Conservation (phyloP, 1,140 invertebrate species). For the Paramacrobiotus metropolitanus region DNA sequence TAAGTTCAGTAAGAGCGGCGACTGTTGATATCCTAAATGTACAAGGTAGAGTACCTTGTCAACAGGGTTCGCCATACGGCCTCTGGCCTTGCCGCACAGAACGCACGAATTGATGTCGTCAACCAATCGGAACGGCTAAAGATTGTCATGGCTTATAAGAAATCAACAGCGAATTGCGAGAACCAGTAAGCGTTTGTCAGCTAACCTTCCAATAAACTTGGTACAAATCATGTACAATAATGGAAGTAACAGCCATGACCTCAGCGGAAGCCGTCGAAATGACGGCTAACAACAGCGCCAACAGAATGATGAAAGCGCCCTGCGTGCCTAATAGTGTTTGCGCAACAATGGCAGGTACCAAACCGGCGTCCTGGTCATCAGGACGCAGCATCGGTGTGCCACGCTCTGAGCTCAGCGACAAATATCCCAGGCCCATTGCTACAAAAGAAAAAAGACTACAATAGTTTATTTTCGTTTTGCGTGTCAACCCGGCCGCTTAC, state of each 20-base stretch:
- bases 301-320: neutral
- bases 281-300: constrained; percentile 22
- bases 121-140: constrained; percentile 20
- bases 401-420: constrained; percentile 16
- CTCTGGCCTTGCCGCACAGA: constrained; percentile 20
- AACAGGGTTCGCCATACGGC: constrained; percentile 18
- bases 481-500: neutral
- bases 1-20: no score
- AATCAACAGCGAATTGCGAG: neutral
- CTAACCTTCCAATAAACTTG: constrained; percentile 21
- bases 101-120: constrained; percentile 22
- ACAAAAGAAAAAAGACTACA: neutral
- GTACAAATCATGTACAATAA: constrained; percentile 25
- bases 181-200: constrained; percentile 5
- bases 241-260: constrained; percentile 24
- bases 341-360: constrained; percentile 20
- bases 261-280: constrained; percentile 24
- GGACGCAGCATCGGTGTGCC: constrained; percentile 13
- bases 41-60: constrained; percentile 17
- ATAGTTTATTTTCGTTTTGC: neutral
- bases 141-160: neutral
- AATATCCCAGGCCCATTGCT: constrained; percentile 21
- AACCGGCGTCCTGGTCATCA: constrained; percentile 16
- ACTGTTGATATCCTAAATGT: no score
- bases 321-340: constrained; percentile 17